These are phyloP conservation scores for Acipenser ruthenus DNA, from an alignment of 2,797 vertebrate genomes.

Conservation along the genomic window DNA sequence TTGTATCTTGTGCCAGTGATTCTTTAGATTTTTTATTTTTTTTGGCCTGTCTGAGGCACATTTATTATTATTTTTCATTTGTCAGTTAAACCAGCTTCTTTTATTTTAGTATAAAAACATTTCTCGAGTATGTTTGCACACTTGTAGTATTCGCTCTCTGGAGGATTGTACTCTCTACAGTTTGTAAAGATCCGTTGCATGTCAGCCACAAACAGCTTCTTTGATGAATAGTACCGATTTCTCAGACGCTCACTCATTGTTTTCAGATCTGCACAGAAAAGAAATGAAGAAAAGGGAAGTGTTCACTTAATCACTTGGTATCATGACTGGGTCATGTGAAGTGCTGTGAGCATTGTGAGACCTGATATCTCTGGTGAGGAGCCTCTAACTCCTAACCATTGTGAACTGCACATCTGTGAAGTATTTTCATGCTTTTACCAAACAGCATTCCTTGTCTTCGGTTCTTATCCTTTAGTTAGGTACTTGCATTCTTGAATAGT, in stretches of 20 bases:
- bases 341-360: too few species aligned
- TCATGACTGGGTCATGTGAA: too few species aligned
- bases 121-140: conserved; percentile 98
- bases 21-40: too few species aligned
- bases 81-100: conserved; percentile 92
- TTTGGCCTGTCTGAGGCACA: too few species aligned
- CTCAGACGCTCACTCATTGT: conserved; percentile 97
- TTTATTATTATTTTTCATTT: conserved; percentile 52
- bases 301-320: too few species aligned
- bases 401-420: too few species aligned
- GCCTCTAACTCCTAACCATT: too few species aligned
- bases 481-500: too few species aligned
- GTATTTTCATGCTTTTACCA: too few species aligned
- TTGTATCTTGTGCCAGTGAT: background rate
- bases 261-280: conserved; percentile 78
- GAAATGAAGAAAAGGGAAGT: conserved; percentile 26
- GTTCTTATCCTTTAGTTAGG: too few species aligned
- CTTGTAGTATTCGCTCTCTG: conserved; percentile 97
- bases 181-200: conserved; percentile 98
- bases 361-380: too few species aligned
- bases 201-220: conserved; percentile 98
- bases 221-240: conserved; percentile 94
- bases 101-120: conserved; percentile 98
- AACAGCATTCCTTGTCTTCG: too few species aligned
- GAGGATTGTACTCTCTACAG: conserved; percentile 95